Evolutionary conservation across 2,113 vertebrate species (phyloP).

Genomic region (Dendropsophus ebraccatus): DNA sequence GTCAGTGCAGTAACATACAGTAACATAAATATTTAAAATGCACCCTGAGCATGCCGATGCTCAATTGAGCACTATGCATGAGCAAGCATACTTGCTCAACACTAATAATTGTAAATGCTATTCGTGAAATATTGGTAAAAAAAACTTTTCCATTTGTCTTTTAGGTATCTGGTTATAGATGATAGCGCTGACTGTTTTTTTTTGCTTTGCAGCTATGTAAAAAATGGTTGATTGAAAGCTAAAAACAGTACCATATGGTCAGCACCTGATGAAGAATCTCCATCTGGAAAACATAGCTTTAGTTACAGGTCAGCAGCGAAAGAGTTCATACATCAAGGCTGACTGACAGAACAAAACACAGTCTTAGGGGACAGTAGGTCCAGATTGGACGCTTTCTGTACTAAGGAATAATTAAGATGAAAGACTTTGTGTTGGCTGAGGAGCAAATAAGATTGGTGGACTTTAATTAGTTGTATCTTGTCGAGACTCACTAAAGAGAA

Average conservation of each 20-base stretch:
- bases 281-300: conserved; percentile 42
- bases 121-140: neutral
- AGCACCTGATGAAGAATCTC: conserved; percentile 29
- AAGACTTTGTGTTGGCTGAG: conserved; percentile 29
- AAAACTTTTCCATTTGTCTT: neutral
- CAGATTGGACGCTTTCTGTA: conserved; percentile 15
- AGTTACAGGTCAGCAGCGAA: conserved; percentile 52
- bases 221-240: neutral
- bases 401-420: conserved; percentile 22
- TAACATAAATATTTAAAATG: too few species aligned
- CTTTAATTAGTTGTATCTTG: neutral
- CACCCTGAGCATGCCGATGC: too few species aligned
- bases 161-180: neutral
- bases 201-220: neutral
- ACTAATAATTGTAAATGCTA: too few species aligned
- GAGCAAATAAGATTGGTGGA: conserved; percentile 1
- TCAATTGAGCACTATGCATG: too few species aligned
- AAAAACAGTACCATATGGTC: conserved; percentile 33
- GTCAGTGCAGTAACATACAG: too few species aligned
- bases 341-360: conserved; percentile 37
- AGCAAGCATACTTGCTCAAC: too few species aligned
- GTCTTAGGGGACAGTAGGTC: conserved; percentile 24
- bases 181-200: neutral
- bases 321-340: conserved; percentile 34
- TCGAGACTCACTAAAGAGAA: neutral